A percentile compares a stretch with the other conserved stretches of the same genome.
These are phyloP conservation scores for Hydractinia echinata DNA, from an alignment of 30 jellyfish, hydroid and myxozoan genomes.

Conservation along the genomic window DNA sequence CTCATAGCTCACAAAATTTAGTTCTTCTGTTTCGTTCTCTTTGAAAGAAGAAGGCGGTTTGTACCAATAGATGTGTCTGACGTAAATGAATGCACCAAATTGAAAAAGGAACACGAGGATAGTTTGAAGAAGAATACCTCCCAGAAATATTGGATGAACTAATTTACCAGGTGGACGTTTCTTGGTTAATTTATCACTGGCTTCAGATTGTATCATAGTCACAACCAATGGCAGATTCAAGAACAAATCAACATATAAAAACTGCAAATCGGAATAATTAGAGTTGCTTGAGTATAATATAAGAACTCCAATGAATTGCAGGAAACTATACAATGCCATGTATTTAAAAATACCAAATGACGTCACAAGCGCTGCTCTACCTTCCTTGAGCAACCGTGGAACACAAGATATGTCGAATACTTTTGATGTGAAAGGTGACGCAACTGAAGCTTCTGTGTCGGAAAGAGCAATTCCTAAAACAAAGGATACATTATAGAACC, in stretches of 20 bases:
- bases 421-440: conserved; percentile 58
- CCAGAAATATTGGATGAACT: conserved; percentile 35
- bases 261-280: conserved; percentile 29
- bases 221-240: conserved; percentile 31
- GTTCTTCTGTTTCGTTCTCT: neutral
- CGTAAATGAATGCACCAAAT: conserved; percentile 5
- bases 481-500: neutral
- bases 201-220: conserved; percentile 29
- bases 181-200: conserved; percentile 10
- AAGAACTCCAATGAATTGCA: conserved; percentile 39
- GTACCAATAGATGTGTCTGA: conserved; percentile 29
- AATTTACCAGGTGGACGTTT: conserved; percentile 53
- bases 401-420: conserved; percentile 47
- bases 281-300: conserved; percentile 28
- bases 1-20: conserved; percentile 21
- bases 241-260: conserved; percentile 15
- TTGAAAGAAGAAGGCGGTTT: conserved; percentile 24
- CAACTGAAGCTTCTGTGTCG: conserved; percentile 57
- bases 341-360: conserved; percentile 45
- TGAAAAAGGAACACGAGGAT: conserved; percentile 2
- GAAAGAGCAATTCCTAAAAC: conserved; percentile 47
- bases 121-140: conserved; percentile 18
- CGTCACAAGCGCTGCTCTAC: conserved; percentile 59
- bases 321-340: conserved; percentile 45
- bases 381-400: conserved; percentile 41